Conservation (phyloP, 2,113 vertebrate species). For the Hippolais icterina region DNA sequence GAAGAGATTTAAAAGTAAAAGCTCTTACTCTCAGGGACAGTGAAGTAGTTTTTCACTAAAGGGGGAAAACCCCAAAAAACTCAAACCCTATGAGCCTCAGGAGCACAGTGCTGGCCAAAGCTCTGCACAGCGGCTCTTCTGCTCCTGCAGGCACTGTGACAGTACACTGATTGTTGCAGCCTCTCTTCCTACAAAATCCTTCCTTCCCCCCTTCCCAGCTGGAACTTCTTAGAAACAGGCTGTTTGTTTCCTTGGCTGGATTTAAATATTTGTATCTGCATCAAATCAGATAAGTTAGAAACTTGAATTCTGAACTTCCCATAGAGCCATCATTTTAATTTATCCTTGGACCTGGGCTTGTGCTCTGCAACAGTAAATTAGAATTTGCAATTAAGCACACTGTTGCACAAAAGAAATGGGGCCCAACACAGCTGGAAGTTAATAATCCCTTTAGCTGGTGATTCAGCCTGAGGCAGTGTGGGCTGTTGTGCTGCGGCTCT, state of each 20-base stretch:
- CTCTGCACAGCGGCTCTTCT: not conserved
- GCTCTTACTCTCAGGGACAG: not conserved
- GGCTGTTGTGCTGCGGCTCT: not conserved
- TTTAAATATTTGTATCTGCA: conserved; percentile 43
- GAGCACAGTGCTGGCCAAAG: not conserved
- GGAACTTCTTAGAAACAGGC: conserved; percentile 7
- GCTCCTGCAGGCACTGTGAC: not conserved
- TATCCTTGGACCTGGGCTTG: not conserved
- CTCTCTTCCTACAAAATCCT: not conserved
- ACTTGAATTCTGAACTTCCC: conserved; percentile 8
- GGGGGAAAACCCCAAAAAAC: accelerated
- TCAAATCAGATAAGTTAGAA: conserved; percentile 56
- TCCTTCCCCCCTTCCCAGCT: not conserved
- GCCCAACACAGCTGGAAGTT: conserved; percentile 44
- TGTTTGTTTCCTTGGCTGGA: conserved; percentile 26
- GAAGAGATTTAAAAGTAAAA: not conserved
- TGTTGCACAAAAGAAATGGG: conserved; percentile 47
- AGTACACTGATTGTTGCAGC: not conserved
- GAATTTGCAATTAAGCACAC: conserved; percentile 30
- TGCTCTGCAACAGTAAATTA: conserved; percentile 15
- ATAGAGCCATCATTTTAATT: conserved; percentile 34
- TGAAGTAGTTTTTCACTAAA: not conserved
- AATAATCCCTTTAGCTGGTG: conserved; percentile 13
- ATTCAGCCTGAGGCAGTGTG: not conserved
- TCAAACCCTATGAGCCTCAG: not conserved